These are phyloP conservation scores for Agrilus mali DNA, from an alignment of 2,888 invertebrate species.

Conservation along the genomic window DNA sequence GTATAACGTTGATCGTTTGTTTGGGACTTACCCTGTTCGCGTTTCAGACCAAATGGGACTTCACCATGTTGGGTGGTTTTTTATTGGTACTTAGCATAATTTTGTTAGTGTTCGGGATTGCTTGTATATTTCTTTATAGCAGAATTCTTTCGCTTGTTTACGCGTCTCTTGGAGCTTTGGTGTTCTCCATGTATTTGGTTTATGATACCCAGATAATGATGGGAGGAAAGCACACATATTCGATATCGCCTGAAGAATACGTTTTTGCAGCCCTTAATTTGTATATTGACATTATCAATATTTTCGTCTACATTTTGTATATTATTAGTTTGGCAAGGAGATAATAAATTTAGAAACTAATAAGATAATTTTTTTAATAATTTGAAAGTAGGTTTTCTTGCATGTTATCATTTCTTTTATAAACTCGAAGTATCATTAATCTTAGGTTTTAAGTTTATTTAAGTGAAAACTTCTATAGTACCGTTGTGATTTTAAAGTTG, in stretches of 20 bases:
- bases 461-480: no score
- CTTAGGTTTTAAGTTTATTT: no score
- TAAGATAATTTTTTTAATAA: no score
- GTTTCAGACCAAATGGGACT: constrained; percentile 4
- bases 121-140: not conserved
- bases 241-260: constrained; percentile 86
- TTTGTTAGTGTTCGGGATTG: not conserved
- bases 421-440: no score
- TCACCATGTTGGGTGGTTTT: constrained; percentile 1
- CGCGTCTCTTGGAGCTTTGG: constrained; percentile 70
- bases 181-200: constrained; percentile 80
- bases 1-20: constrained; percentile 1
- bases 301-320: constrained; percentile 71
- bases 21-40: constrained; percentile 2
- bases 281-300: constrained; percentile 80
- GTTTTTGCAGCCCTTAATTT: constrained; percentile 85
- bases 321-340: no score
- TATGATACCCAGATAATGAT: constrained; percentile 91
- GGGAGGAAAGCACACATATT: constrained; percentile 85
- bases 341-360: no score
- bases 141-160: constrained; percentile 61
- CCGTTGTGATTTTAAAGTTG: no score
- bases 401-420: no score
- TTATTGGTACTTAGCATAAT: not conserved
- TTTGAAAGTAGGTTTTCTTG: no score